These are phyloP conservation scores for Halesus radiatus DNA, from an alignment of 1,140 invertebrate genomes.

Conservation along the genomic window DNA sequence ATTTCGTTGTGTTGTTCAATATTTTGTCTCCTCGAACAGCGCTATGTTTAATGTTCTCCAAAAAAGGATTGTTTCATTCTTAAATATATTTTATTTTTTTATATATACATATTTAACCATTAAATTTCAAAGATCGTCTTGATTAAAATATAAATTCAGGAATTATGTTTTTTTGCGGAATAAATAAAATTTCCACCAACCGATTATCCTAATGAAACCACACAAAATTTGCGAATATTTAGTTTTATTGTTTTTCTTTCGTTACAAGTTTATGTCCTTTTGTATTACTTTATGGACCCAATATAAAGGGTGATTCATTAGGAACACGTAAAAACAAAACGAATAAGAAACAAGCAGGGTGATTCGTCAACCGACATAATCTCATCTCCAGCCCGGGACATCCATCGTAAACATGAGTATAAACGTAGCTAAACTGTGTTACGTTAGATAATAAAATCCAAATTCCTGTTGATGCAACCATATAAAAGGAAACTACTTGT, in stretches of 20 bases:
- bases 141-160: no score
- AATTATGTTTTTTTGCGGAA: no score
- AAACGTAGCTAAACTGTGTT: background rate
- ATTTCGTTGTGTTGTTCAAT: no score
- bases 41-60: no score
- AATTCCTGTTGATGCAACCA: no score
- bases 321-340: constrained; percentile 32
- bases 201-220: background rate
- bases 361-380: constrained; percentile 39
- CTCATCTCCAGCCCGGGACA: background rate
- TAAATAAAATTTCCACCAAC: no score
- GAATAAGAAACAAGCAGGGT: constrained; percentile 31
- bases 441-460: background rate
- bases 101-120: no score
- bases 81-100: no score
- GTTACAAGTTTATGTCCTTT: constrained; percentile 31
- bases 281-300: constrained; percentile 41
- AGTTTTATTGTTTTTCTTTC: constrained; percentile 33
- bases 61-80: no score
- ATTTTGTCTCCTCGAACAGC: no score
- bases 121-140: no score
- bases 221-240: background rate
- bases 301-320: constrained; percentile 50
- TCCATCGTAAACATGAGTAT: background rate
- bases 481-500: no score